Base-by-base conservation (phyloP, 1,140 invertebrate species). In the Cyclargus thomasi region DNA sequence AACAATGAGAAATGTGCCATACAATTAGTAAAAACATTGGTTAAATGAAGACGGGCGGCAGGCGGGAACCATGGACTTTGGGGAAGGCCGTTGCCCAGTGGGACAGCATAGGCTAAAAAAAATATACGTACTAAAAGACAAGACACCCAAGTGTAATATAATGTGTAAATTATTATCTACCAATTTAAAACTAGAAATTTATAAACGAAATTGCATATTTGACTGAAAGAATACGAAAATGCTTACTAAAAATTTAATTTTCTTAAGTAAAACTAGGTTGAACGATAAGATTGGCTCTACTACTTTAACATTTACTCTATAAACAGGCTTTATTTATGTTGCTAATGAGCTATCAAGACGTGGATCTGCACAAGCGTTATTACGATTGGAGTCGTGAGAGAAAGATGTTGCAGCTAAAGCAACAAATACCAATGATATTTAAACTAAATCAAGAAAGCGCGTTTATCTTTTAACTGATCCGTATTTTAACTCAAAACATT, bases 301-400 rank as follows among this genome's bases (percentile, higher is more conserved):
- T 18, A 59, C 20, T 21, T 59, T 20, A 59, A 59, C 55, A 59
- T 59, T 59, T 21, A 59, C 55, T 11, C 7, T 20, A 59, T 18
- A 59, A 59, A 59, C 55, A 59, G 20, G 55, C 18, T 20, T 18
- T 59, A 59, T 59, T 66, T 72, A 70, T 70, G 23, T 39, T 53
- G 59, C n/a, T 29, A 67, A 39, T 17, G 59, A 23, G 72, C 76
- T 86, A 88, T 88, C 86, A 67, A 67, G 73, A 83, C 86, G 84
- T 88, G 86, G 76, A 88, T 88, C 86, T 78, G 72, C 77, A 66
- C 69, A 69, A 22, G 75, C 71, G 70, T 73, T 75, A 76, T 81
- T 76, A 82, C 78, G 80, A 83, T 79, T 70, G 65, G 78, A 82
- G 79, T 85, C 83, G 84, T 83, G 82, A 88, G 78, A 69, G 74